Evolutionary conservation across 92 coral and sea anemone species (phyloP).

Genomic region (Heteractis magnifica): DNA sequence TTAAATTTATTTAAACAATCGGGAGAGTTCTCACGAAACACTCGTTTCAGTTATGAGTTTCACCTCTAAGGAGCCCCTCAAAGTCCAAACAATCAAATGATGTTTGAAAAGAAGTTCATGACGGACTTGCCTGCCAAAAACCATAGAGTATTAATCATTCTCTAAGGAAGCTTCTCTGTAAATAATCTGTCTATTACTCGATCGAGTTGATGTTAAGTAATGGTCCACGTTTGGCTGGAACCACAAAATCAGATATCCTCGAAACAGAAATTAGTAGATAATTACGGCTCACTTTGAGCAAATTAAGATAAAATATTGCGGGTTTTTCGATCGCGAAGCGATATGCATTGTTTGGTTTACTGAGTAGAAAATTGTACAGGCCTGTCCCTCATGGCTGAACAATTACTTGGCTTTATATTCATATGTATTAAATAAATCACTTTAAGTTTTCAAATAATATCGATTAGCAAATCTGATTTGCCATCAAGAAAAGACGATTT

Average conservation of each 20-base stretch:
- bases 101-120: background rate
- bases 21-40: conserved; percentile 3
- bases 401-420: no score
- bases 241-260: conserved; percentile 20
- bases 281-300: conserved; percentile 38
- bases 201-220: conserved; percentile 10
- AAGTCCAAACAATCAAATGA: background rate
- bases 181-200: conserved; percentile 30
- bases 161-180: conserved; percentile 10
- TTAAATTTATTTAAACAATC: conserved; percentile 22
- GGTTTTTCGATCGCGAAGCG: conserved; percentile 25
- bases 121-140: conserved; percentile 15
- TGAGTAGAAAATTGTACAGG: conserved; percentile 17
- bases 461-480: background rate
- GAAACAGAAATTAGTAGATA: conserved; percentile 14
- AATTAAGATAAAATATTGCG: conserved; percentile 30
- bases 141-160: background rate
- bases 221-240: conserved; percentile 3
- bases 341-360: conserved; percentile 23
- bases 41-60: background rate
- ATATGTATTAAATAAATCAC: background rate
- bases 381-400: conserved; percentile 1
- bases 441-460: background rate
- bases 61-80: conserved; percentile 8
- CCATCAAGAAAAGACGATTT: background rate